Evolutionary conservation across 1,140 invertebrate species (phyloP), one percentile per base, ranked within the genome.

Genomic region (Microplitis mediator): DNA sequence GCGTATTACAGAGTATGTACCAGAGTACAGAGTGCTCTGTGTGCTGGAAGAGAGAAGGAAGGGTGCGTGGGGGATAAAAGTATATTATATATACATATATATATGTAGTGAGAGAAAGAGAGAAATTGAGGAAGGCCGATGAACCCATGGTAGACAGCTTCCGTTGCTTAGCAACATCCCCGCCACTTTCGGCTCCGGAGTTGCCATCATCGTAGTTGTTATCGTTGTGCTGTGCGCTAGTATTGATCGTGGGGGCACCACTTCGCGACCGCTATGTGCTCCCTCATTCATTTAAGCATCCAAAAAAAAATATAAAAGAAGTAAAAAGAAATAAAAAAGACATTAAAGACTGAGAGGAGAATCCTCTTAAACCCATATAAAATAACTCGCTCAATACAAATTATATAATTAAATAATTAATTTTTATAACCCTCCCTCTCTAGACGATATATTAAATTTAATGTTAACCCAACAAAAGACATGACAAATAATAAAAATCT

Each of bases 121-220:
- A 66, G 68, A 75, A 39, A 72, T 16, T 71, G 79, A 77, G 74
- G 75, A 78, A 82, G 81, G 81, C 76, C 81, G 81, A 82, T 82
- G 81, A 82, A 82, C 79, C 77, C 81, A 76, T 72, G 68, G 80
- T 76, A 81, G 79, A 81, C 84, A 85, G 82, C 83, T 84, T 84
- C 84, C 81, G 84, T 86, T 79, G 80, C 84, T 70, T 84, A 78
- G 84, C 83, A 85, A 86, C 84, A 77, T 69, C 72, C 71, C 72
- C 70, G 69, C 69, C 51, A 71, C 69, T 65, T 39, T 73, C 36
- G 35, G 39, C 52, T 68, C 71, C 13, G 39, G 60, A 68, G 70
- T 71, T 58, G 32, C 56, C 64, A 63, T 54, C 67, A 68, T 64
- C 52, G 64, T 67, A 36, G 62, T 60, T 69, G 56, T 66, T 71